Evolutionary conservation across 1,140 invertebrate genomes (phyloP).

Genomic region (Anadara kagoshimensis): DNA sequence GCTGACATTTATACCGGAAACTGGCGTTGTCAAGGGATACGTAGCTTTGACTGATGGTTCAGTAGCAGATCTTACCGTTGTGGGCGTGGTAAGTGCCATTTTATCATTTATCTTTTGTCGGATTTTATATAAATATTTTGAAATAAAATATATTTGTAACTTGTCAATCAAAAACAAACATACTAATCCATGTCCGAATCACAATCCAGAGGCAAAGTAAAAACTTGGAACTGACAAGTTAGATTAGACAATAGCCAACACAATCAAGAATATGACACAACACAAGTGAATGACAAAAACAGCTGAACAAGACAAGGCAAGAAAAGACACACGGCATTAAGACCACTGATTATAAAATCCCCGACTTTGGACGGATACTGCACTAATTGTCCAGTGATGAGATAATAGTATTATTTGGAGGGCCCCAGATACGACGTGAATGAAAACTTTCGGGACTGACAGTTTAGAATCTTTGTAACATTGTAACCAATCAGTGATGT

Average conservation of each 20-base stretch:
- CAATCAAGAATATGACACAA: no score
- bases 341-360: background rate
- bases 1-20: slow-evolving; percentile 23
- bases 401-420: background rate
- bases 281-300: background rate
- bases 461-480: no score
- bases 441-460: no score
- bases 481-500: no score
- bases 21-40: slow-evolving; percentile 29
- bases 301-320: background rate
- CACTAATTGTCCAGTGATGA: background rate
- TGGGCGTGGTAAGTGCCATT: slow-evolving; percentile 31
- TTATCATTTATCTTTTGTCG: background rate
- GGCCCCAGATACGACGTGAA: no score
- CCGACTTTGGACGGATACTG: background rate
- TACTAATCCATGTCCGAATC: no score
- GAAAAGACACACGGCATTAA: background rate
- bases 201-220: no score
- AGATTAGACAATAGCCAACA: no score
- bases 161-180: no score
- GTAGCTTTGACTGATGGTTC: slow-evolving; percentile 18
- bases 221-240: no score
- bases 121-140: background rate
- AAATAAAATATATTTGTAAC: background rate
- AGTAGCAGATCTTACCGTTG: slow-evolving; percentile 8